Evolutionary conservation across 2,888 invertebrate species (phyloP), one percentile per base, ranked within the genome.

Genomic region (Microctonus brassicae): DNA sequence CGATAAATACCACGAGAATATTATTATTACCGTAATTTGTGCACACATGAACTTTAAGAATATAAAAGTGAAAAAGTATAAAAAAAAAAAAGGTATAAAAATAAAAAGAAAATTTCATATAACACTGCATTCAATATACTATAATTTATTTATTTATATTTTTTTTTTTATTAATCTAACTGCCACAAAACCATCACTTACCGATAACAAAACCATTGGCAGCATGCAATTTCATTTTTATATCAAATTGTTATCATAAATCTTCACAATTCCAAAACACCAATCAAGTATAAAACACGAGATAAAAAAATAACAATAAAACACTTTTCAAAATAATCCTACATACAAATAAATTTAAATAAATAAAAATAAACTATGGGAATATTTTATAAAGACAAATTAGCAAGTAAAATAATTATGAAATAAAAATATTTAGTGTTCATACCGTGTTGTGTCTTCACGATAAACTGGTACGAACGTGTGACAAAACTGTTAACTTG

Each of bases 391-490:
- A 34, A 24, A 13, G 24, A 9, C 1, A 20, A 24, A 17, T 26
- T n/a, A 57, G 34, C 29, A 11, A 42, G 5, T 36, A 33, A 60
- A 17, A 42, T 17, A n/a, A 20, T 20, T 9, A 20, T 42, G 10
- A 33, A 58, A 17, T 64, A 47, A 64, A 53, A 60, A 26, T 22
- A 42, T 36, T 33, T 24, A 29, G 55, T 36, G 47, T 33, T 22
- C 34, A 68, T 61, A 53, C 55, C 61, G 62, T 52, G 60, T 61
- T 61, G 60, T 29, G 53, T 24, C 66, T 53, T 71, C 39, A 55
- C 58, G 72, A 68, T 55, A 42, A 72, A 72, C 64, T 72, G 67
- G 33, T 63, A 57, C 68, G 57, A 64, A 64, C 60, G 39, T 47
- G 47, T 57, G 57, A 63, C 58, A 47, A n/a, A 70, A 42, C 52